These are phyloP conservation scores for Brachypalpus laphriformis DNA, from an alignment of 2,888 invertebrate genomes.

Conservation along the genomic window DNA sequence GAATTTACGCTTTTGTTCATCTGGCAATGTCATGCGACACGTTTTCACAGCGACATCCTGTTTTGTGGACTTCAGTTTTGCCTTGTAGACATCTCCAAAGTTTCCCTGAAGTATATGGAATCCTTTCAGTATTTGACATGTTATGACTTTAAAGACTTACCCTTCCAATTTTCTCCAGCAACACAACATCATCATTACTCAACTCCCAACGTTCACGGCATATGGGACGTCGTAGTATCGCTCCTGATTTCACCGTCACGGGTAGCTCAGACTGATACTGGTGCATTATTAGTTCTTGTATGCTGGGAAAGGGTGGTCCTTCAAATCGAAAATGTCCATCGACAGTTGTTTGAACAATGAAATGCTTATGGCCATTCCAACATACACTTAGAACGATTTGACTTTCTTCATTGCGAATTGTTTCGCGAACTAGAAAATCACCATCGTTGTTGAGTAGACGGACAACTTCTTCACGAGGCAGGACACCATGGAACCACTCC, in stretches of 20 bases:
- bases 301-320: slow-evolving; percentile 96
- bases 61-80: slow-evolving; percentile 91
- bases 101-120: slow-evolving; percentile 88
- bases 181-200: slow-evolving; percentile 96
- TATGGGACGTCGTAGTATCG: slow-evolving; percentile 93
- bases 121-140: not conserved
- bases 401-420: slow-evolving; percentile 94
- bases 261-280: slow-evolving; percentile 93
- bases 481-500: slow-evolving; percentile 98
- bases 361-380: slow-evolving; percentile 98
- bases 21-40: slow-evolving; percentile 95
- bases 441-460: slow-evolving; percentile 95
- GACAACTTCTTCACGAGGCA: slow-evolving; percentile 97
- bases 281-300: slow-evolving; percentile 94
- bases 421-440: slow-evolving; percentile 96
- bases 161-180: slow-evolving; percentile 96
- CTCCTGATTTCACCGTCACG: slow-evolving; percentile 96
- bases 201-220: slow-evolving; percentile 97
- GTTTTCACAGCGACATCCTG: slow-evolving; percentile 98
- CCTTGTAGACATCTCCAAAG: slow-evolving; percentile 98
- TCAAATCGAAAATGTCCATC: slow-evolving; percentile 97
- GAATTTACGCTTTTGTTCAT: slow-evolving; percentile 96
- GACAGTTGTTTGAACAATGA: slow-evolving; percentile 96
- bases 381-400: slow-evolving; percentile 97
- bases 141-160: slow-evolving; percentile 84